A percentile compares a stretch with the other conserved stretches of the same genome.
Evolutionary conservation across 2,888 invertebrate genomes (phyloP).

Genomic region (Neocrepidodera transversa): DNA sequence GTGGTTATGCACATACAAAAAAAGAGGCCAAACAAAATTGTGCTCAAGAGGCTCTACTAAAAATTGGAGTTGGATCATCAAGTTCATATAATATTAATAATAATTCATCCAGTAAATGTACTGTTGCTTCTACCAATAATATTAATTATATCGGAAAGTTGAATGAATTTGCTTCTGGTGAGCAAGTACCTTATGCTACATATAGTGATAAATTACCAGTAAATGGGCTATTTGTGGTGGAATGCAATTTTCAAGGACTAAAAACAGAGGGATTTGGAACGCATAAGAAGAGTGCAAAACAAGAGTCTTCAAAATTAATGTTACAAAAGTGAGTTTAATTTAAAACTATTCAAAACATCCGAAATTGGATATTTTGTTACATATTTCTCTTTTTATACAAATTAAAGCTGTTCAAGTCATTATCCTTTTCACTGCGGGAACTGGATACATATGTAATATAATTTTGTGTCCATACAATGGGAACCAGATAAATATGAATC

Average conservation of each 20-base stretch:
- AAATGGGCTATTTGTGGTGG: constrained; percentile 30
- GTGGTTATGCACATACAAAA: constrained; percentile 37
- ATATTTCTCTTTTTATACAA: too few species aligned
- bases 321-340: constrained; percentile 36
- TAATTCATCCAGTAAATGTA: neutral
- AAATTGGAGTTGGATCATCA: constrained; percentile 2
- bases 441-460: too few species aligned
- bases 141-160: constrained; percentile 38
- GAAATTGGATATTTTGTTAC: too few species aligned
- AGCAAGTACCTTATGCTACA: constrained; percentile 27
- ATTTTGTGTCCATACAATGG: too few species aligned
- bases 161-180: constrained; percentile 36
- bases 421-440: too few species aligned
- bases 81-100: neutral
- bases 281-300: constrained; percentile 41
- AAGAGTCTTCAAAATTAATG: constrained; percentile 39
- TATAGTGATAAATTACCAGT: constrained; percentile 26
- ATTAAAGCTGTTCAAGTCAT: too few species aligned
- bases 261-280: constrained; percentile 30
- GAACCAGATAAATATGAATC: too few species aligned
- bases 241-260: constrained; percentile 33
- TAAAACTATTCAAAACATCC: too few species aligned
- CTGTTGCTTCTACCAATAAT: neutral
- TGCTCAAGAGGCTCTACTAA: constrained; percentile 34
- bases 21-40: constrained; percentile 41